A percentile compares a stretch with the other conserved stretches of the same genome.
Evolutionary conservation across 2,797 vertebrate genomes (phyloP).

Genomic region (Poecilia gillii): DNA sequence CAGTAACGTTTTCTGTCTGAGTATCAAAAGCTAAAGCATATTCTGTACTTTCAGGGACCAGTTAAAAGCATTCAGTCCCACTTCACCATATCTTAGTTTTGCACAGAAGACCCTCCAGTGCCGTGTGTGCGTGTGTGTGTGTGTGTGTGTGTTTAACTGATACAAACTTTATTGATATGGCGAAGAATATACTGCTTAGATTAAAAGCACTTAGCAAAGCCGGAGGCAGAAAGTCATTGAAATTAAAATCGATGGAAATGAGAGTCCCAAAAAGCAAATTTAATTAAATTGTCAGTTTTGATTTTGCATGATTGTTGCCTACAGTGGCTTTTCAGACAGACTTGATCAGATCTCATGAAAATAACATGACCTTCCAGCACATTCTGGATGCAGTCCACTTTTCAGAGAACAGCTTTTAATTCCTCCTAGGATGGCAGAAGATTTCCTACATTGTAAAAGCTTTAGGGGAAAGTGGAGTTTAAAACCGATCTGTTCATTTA

Average conservation of each 20-base stretch:
- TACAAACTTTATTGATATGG: conserved; percentile 51
- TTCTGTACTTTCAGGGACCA: neutral
- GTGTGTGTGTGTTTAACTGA: neutral
- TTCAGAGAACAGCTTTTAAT: neutral
- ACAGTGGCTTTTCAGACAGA: conserved; percentile 9
- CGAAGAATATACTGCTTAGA: conserved; percentile 35
- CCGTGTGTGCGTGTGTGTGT: neutral
- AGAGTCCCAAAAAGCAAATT: conserved; percentile 32
- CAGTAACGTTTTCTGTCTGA: neutral
- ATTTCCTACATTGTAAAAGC: neutral
- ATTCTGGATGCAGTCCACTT: conserved; percentile 13
- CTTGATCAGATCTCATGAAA: conserved; percentile 12
- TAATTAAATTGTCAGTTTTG: conserved; percentile 48
- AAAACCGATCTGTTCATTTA: conserved; percentile 30
- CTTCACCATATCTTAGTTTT: neutral
- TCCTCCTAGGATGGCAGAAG: neutral
- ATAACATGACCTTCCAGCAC: conserved; percentile 29
- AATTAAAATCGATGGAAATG: conserved; percentile 47
- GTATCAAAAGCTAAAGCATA: neutral
- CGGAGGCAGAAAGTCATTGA: conserved; percentile 6
- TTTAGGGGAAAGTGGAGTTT: conserved; percentile 34
- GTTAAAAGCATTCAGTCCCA: neutral
- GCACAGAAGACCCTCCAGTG: neutral
- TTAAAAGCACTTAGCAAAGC: conserved; percentile 40
- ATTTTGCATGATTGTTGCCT: conserved; percentile 33